A percentile compares a stretch with the other conserved stretches of the same genome.
Evolutionary conservation across 2,888 invertebrate genomes (phyloP).

Genomic region (Diadegma fenestrale): DNA sequence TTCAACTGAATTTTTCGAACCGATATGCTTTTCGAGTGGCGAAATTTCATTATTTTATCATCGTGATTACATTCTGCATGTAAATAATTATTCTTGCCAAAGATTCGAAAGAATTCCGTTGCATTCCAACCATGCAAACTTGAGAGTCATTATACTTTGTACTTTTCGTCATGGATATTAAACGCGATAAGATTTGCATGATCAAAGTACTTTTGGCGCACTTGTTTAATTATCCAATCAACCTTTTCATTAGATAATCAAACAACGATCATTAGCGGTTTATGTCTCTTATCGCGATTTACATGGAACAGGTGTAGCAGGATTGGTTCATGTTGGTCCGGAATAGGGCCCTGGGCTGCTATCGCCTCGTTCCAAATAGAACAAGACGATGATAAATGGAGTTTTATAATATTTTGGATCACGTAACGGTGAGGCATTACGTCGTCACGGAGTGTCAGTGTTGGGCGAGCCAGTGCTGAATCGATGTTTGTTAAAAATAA

Average conservation of each 20-base stretch:
- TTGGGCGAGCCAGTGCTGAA: background rate
- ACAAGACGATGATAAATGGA: constrained; percentile 26
- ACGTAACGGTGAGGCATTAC: constrained; percentile 35
- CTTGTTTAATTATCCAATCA: background rate
- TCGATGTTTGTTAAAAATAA: constrained; percentile 9
- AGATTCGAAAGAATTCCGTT: too few species aligned
- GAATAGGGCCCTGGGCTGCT: background rate
- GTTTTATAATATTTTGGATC: background rate
- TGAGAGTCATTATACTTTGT: too few species aligned
- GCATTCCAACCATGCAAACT: too few species aligned
- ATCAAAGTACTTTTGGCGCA: background rate
- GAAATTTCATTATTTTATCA: too few species aligned
- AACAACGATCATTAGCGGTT: background rate
- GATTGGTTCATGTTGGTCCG: background rate
- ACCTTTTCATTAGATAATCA: background rate
- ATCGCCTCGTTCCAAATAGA: background rate
- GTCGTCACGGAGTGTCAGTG: background rate
- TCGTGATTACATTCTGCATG: too few species aligned
- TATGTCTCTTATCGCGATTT: background rate
- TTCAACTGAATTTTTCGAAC: too few species aligned
- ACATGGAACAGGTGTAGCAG: background rate
- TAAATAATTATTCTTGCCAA: too few species aligned
- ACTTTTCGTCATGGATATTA: background rate
- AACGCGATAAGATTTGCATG: background rate
- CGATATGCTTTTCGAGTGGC: too few species aligned